Percentiles rank a stretch among this genome's conserved stretches.
Evolutionary conservation across 2,113 vertebrate genomes (phyloP).

Genomic region (Phrynosoma blainvillii): DNA sequence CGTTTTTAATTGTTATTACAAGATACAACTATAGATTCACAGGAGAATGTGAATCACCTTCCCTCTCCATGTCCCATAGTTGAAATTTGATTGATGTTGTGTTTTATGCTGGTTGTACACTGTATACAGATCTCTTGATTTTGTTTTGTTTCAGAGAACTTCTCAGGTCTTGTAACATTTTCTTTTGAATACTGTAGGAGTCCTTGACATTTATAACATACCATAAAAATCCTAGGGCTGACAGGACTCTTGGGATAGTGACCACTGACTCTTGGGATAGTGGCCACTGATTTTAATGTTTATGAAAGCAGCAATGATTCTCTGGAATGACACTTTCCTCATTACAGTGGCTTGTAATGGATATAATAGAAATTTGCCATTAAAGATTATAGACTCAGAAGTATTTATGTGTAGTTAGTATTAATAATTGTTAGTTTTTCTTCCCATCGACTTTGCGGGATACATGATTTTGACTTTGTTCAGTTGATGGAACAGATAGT

Average conservation of each 20-base stretch:
- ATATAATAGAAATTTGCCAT: not conserved
- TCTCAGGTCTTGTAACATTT: not conserved
- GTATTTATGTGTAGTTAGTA: not conserved
- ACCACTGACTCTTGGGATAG: not conserved
- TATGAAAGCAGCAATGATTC: not conserved
- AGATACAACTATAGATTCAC: too few relatives aligned
- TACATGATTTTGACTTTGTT: not conserved
- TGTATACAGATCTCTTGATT: too few relatives aligned
- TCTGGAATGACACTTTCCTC: not conserved
- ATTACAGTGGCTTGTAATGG: not conserved
- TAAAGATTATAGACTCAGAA: not conserved
- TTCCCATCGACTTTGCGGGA: too few relatives aligned
- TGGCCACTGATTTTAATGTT: not conserved
- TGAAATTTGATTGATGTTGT: not conserved
- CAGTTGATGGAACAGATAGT: not conserved
- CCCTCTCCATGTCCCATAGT: not conserved
- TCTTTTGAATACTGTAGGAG: not conserved
- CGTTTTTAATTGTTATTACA: not conserved
- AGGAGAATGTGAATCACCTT: not conserved
- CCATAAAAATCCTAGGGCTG: too few relatives aligned
- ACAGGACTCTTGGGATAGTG: not conserved
- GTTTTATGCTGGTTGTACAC: not conserved
- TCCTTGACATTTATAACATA: too few relatives aligned
- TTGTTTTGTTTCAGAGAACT: not conserved
- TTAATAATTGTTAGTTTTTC: not conserved